Evolutionary conservation across 2,113 vertebrate genomes (phyloP), one percentile per base, ranked within the genome.

Genomic region (Bubo scandiacus): DNA sequence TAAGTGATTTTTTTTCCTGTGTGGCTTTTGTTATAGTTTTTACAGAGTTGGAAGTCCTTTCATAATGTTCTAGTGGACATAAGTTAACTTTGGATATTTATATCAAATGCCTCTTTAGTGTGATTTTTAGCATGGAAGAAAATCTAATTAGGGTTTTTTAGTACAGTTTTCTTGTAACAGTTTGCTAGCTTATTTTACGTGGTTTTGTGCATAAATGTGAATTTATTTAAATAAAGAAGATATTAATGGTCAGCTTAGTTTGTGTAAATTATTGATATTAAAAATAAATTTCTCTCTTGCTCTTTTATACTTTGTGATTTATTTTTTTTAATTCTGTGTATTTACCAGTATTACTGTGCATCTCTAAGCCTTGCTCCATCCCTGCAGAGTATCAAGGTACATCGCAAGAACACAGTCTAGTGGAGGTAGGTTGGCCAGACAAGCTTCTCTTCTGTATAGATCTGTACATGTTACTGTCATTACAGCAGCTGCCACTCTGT

Each of bases 211-310:
- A 71, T 51, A 96, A 94, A 80, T 34, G 65, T 94, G 45, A 32
- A 51, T 83, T 94, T 92, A 95, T 91, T 96, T 90, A 78, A 94
- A 49, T 52, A 51, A 70, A 88, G 27, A 88, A 81, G n/a, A n/a
- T 68, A 87, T 23, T 92, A 91, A 80, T 71, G 29, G 63, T 70
- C 58, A 78, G 26, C 22, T 90, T 80, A 86, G 82, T 82, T 95
- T 92, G 81, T 95, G 89, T 82, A 96, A 94, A 94, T 62, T 89
- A 87, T n/a, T 89, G 86, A 80, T 93, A 93, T 57, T 77, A 90
- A 95, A 94, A 96, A 86, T 82, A 91, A 95, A 88, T 82, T 80
- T 87, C 61, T 90, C 86, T 82, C 86, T 82, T 88, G 86, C 91
- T 92, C 89, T 97, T 97, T 86, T 94, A 88, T 21, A 34, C n/a